Percentiles rank a stretch among this genome's conserved stretches.
Conservation (phyloP, 1,140 invertebrate species). For the Alviniconcha marisindica region DNA sequence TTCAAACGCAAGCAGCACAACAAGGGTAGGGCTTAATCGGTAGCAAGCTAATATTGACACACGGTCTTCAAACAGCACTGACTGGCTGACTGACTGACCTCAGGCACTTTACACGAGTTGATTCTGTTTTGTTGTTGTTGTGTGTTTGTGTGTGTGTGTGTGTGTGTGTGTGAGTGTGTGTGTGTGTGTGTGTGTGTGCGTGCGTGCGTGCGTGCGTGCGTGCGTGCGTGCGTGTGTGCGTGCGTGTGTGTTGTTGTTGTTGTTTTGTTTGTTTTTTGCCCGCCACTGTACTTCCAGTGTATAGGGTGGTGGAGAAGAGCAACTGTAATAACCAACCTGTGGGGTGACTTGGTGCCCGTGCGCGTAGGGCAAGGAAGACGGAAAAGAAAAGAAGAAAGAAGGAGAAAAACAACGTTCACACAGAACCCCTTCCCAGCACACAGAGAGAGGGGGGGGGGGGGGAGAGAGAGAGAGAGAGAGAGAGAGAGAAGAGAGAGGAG, state of each 20-base stretch:
- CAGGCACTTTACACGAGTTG: too few relatives aligned
- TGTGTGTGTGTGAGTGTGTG: conserved; percentile 20
- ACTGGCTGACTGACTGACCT: too few relatives aligned
- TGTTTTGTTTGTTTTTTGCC: background rate
- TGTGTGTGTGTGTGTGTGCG: conserved; percentile 8
- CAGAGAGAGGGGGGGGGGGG: background rate
- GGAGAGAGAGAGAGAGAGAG: background rate
- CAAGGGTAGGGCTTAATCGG: too few relatives aligned
- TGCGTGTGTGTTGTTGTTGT: background rate
- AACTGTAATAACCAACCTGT: too few relatives aligned
- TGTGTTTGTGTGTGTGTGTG: conserved; percentile 19
- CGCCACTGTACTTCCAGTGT: background rate
- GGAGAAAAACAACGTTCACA: too few relatives aligned
- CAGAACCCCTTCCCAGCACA: too few relatives aligned
- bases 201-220: conserved; percentile 23
- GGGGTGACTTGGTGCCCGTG: background rate
- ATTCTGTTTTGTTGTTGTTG: too few relatives aligned
- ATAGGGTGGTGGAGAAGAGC: too few relatives aligned
- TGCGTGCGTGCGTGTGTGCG: background rate
- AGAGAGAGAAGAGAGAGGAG: too few relatives aligned
- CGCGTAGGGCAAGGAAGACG: too few relatives aligned
- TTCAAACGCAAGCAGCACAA: too few relatives aligned
- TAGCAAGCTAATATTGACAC: background rate
- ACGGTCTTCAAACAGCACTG: background rate
- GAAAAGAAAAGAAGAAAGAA: too few relatives aligned